Conservation (phyloP, 2,113 vertebrate species). For the Periophthalmodon schlosseri region DNA sequence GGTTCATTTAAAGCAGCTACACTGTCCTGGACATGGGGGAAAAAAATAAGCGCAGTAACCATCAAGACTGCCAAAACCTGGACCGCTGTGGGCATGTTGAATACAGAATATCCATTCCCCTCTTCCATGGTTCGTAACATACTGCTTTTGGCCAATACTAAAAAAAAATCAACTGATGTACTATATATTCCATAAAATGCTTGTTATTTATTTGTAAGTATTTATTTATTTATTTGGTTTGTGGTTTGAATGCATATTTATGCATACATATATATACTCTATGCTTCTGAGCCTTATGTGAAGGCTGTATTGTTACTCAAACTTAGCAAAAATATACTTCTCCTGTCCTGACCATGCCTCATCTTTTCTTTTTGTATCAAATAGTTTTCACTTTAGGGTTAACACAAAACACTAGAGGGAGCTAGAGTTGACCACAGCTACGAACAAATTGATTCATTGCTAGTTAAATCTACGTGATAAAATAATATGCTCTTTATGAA, state of each 20-base stretch:
- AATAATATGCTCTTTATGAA: neutral
- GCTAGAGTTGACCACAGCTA: neutral
- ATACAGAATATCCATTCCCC: slow-evolving; percentile 54
- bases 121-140: slow-evolving; percentile 46
- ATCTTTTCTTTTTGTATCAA: slow-evolving; percentile 5
- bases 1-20: slow-evolving; percentile 48
- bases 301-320: slow-evolving; percentile 75
- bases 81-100: slow-evolving; percentile 66
- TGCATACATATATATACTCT: slow-evolving; percentile 76
- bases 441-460: neutral
- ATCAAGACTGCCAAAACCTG: slow-evolving; percentile 49
- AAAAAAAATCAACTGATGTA: slow-evolving; percentile 69
- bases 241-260: slow-evolving; percentile 75
- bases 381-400: neutral
- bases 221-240: slow-evolving; percentile 76
- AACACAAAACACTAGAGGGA: neutral
- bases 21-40: slow-evolving; percentile 44
- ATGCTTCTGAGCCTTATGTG: slow-evolving; percentile 73
- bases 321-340: slow-evolving; percentile 76
- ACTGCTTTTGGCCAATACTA: slow-evolving; percentile 66
- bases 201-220: slow-evolving; percentile 77
- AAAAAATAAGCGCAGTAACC: slow-evolving; percentile 28
- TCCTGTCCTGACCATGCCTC: slow-evolving; percentile 65
- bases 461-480: neutral
- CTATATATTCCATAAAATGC: slow-evolving; percentile 77